Conservation (phyloP, 2,797 vertebrate species). For the Sebastes minor region DNA sequence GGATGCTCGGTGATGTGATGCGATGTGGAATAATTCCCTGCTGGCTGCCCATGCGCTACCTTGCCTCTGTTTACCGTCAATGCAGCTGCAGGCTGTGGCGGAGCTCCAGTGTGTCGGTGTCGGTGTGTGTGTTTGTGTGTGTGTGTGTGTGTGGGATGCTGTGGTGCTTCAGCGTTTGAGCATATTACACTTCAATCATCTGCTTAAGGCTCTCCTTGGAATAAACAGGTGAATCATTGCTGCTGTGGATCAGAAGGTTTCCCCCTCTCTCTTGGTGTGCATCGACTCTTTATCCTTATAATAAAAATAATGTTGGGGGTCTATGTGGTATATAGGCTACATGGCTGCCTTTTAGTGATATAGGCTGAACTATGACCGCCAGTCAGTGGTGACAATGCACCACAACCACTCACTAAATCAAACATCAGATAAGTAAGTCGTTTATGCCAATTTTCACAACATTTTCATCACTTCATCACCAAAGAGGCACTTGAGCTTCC, state of each 20-base stretch:
- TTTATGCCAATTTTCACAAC: neutral
- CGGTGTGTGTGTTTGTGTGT: neutral
- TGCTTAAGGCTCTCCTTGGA: slow-evolving; percentile 11
- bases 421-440: neutral
- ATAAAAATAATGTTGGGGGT: neutral
- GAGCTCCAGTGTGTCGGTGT: slow-evolving; percentile 22
- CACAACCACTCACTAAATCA: neutral
- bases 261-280: neutral
- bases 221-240: slow-evolving; percentile 14
- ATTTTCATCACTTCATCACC: neutral
- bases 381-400: neutral
- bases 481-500: neutral
- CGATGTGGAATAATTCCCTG: slow-evolving; percentile 80
- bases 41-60: slow-evolving; percentile 80
- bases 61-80: slow-evolving; percentile 74
- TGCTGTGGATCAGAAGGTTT: neutral
- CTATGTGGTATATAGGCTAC: neutral
- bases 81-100: slow-evolving; percentile 71
- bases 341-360: neutral
- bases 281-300: neutral
- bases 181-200: slow-evolving; percentile 18
- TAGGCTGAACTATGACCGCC: neutral
- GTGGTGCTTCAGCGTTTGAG: slow-evolving; percentile 19
- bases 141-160: slow-evolving; percentile 28
- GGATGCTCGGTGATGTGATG: slow-evolving; percentile 71